These are phyloP conservation scores for Ashinkailepas kermadecensis DNA, from an alignment of 2,888 invertebrate genomes.

Conservation along the genomic window DNA sequence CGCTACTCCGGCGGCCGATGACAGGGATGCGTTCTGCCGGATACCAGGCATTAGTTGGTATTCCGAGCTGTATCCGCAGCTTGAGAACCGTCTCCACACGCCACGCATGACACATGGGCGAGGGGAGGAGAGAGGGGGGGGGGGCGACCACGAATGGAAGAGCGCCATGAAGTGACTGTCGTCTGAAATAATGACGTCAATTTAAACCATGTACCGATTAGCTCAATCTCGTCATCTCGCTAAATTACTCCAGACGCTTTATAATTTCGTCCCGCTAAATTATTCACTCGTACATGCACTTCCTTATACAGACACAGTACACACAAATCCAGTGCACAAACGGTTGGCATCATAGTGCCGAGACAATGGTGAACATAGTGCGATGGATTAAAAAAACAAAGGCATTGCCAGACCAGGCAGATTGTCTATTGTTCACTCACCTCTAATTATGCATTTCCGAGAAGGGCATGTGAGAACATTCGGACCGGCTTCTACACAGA, in stretches of 20 bases:
- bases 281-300: neutral
- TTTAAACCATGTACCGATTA: neutral
- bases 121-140: neutral
- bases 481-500: too few species aligned
- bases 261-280: neutral
- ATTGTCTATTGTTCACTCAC: too few species aligned
- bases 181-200: neutral
- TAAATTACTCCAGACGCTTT: neutral
- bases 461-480: too few species aligned
- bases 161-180: neutral
- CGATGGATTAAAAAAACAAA: neutral
- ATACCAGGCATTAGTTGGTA: neutral
- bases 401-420: neutral
- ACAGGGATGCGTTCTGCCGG: neutral
- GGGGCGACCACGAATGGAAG: neutral
- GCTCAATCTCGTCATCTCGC: neutral
- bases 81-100: neutral
- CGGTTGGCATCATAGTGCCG: neutral
- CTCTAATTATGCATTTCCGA: too few species aligned
- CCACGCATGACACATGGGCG: neutral
- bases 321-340: neutral
- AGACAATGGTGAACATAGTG: neutral
- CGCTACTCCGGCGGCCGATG: neutral
- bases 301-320: neutral
- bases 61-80: neutral